Conservation (phyloP, 2,888 invertebrate species). For the Dasypolia templi region DNA sequence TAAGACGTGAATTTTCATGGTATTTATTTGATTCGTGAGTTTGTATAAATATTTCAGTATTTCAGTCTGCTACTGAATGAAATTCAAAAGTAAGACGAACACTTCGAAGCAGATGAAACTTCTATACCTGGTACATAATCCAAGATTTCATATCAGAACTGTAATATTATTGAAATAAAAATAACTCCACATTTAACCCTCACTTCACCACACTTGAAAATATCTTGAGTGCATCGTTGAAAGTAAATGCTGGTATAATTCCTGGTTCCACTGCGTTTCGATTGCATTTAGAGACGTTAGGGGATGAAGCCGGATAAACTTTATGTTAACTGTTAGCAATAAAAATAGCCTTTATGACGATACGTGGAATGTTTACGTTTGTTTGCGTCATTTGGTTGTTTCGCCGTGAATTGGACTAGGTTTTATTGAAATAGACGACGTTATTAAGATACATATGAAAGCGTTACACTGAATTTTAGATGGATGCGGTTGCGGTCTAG, state of each 20-base stretch:
- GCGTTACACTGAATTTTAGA: conserved; percentile 58
- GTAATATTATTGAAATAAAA: conserved; percentile 77
- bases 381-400: conserved; percentile 79
- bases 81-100: conserved; percentile 10
- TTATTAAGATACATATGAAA: conserved; percentile 61
- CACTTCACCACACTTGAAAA: conserved; percentile 80
- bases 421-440: conserved; percentile 68
- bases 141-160: conserved; percentile 56
- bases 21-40: conserved; percentile 2
- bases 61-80: background rate
- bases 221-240: conserved; percentile 89
- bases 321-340: conserved; percentile 88
- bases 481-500: conserved; percentile 32
- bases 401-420: conserved; percentile 72
- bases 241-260: conserved; percentile 89
- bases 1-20: background rate
- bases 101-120: conserved; percentile 19
- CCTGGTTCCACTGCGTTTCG: conserved; percentile 86
- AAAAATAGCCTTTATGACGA: conserved; percentile 89
- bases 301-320: conserved; percentile 88
- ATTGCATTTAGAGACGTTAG: conserved; percentile 88
- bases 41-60: background rate
- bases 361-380: conserved; percentile 88
- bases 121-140: conserved; percentile 35
- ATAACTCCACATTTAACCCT: conserved; percentile 83